phyloP scores from a whole-genome alignment of 2,113 vertebrate species.

The Vulpes ferrilata region DNA sequence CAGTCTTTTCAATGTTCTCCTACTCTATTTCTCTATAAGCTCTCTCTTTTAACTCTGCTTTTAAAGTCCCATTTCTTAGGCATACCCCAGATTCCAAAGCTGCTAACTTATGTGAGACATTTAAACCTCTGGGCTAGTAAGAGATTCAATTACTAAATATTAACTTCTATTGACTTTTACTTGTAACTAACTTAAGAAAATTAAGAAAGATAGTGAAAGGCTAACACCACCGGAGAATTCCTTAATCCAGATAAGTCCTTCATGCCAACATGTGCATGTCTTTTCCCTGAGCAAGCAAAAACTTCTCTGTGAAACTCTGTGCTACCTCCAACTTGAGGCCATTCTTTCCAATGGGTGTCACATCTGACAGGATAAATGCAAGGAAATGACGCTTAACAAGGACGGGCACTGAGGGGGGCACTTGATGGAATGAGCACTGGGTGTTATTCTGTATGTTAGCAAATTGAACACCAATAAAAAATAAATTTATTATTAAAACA shows the following conservation, averaged over 20 bases:
- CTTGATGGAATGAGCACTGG: too few species aligned
- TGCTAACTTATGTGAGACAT: not conserved
- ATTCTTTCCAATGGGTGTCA: not conserved
- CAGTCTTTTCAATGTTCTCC: not conserved
- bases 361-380: not conserved
- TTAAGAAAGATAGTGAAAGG: not conserved
- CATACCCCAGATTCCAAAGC: not conserved
- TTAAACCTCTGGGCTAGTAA: not conserved
- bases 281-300: not conserved
- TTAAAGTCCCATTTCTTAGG: not conserved
- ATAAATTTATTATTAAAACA: too few species aligned
- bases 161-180: not conserved
- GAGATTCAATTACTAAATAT: not conserved
- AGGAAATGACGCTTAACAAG: not conserved
- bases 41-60: not conserved
- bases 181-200: not conserved
- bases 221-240: not conserved
- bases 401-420: too few species aligned
- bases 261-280: not conserved
- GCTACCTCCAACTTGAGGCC: not conserved
- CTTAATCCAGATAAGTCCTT: not conserved
- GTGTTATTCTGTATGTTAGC: too few species aligned
- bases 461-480: too few species aligned
- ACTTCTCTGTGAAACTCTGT: not conserved
- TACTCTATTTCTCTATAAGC: not conserved